These are phyloP conservation scores for Molothrus ater DNA, from an alignment of 2,797 vertebrate species.

Conservation along the genomic window DNA sequence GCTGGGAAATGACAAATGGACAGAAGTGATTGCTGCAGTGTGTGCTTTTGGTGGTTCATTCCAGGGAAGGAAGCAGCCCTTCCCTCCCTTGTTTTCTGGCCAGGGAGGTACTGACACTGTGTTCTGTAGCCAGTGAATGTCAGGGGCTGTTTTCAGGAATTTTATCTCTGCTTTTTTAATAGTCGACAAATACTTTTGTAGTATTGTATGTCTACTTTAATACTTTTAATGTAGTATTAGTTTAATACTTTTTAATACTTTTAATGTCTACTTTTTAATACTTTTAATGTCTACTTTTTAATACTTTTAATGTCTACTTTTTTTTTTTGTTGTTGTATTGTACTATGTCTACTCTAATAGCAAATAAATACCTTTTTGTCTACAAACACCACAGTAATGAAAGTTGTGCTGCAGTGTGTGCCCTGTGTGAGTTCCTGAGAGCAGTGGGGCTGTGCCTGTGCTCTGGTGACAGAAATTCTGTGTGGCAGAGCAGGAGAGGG, in stretches of 20 bases:
- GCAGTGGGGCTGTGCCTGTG: not conserved
- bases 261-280: too few species aligned
- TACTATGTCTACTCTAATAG: too few species aligned
- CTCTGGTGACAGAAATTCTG: not conserved
- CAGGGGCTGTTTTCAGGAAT: not conserved
- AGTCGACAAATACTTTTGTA: too few species aligned
- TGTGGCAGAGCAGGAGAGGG: accelerated
- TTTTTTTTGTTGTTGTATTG: too few species aligned
- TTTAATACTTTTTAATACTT: too few species aligned
- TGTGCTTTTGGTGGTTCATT: not conserved
- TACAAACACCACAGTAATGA: not conserved
- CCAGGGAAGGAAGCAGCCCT: slow-evolving; percentile 13
- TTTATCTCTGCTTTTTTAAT: not conserved
- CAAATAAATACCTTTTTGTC: not conserved
- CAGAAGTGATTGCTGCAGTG: not conserved
- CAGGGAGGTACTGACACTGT: not conserved
- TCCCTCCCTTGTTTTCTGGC: not conserved
- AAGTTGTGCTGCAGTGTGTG: not conserved
- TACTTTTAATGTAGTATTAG: too few species aligned
- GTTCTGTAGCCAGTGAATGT: not conserved
- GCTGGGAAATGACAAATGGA: not conserved
- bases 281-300: too few species aligned
- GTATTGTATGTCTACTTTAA: too few species aligned
- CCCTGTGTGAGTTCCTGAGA: not conserved
- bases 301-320: too few species aligned